Evolutionary conservation across 2,797 vertebrate species (phyloP), one percentile per base, ranked within the genome.

Genomic region (Heteromormyrus szaboi): DNA sequence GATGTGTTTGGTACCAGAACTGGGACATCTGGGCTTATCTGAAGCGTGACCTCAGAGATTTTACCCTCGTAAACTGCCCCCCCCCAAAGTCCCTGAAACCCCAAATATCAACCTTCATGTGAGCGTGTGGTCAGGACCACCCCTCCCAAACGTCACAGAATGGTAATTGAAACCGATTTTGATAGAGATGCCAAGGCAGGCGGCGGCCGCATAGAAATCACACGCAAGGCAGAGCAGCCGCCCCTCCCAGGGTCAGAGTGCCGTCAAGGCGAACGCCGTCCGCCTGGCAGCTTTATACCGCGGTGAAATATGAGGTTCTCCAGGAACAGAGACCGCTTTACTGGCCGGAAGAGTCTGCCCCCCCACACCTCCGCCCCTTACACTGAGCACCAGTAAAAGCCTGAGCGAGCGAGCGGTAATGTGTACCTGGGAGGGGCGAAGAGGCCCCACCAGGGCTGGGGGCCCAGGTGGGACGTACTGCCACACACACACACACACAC

Each of bases 221-320:
- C 37, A 41, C 1, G 37, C 12, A 88, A 89, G 89, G 46, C 88
- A 50, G 85, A 87, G 62, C 88, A 48, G 86, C 44, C 4, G 1
- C 9, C 3, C 56, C 87, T 50, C 50, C 54, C 91, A 89, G 89
- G 89, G 90, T 92, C 88, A 91, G 89, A 90, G 91, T 91, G 88
- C 89, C 90, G 88, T 90, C 91, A 91, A 91, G 87, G 90, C 90
- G 89, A 85, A 41, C 81, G 89, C 76, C 37, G 59, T 56, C 41
- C 7, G 37, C 5, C 41, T 41, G 76, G 76, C 76, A 46, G 76
- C 19, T 81, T 81, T 81, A 81, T 44, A 81, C 33, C 44, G 7
- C 19, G 3, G 46, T 85, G 87, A 87, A 86, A 89, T 89, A 91
- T 88, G 86, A 87, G 76, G 88, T 87, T 29, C 86, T 54, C 88